phyloP scores from a whole-genome alignment of 2,113 vertebrate genomes.

The Petrocephalus microphthalmus region DNA sequence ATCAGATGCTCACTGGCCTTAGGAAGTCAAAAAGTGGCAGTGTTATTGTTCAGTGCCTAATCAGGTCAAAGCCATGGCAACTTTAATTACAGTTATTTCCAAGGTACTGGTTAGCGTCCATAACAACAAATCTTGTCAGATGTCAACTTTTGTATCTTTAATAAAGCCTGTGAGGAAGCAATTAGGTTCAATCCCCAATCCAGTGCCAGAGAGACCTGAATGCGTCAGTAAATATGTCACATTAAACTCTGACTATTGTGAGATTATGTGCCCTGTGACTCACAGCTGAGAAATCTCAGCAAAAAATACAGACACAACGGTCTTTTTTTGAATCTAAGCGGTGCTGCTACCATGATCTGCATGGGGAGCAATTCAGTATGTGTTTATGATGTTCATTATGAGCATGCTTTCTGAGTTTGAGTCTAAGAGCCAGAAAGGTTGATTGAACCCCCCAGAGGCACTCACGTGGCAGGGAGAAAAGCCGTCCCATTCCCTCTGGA shows the following conservation, averaged over 20 bases:
- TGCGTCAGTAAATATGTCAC: conserved; percentile 25
- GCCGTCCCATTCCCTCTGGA: background rate
- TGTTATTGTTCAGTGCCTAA: conserved; percentile 70
- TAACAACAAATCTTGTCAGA: conserved; percentile 61
- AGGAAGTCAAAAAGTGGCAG: conserved; percentile 67
- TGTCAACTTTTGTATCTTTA: conserved; percentile 50
- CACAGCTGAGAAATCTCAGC: background rate
- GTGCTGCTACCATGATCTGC: background rate
- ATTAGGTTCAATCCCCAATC: conserved; percentile 25
- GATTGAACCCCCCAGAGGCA: background rate
- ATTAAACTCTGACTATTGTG: conserved; percentile 6
- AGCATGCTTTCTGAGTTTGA: background rate
- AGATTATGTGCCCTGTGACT: conserved; percentile 19
- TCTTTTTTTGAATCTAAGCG: background rate
- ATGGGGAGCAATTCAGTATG: background rate
- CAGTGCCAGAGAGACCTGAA: conserved; percentile 3
- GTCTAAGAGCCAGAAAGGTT: background rate
- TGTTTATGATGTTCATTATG: background rate
- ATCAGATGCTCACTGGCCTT: conserved; percentile 64
- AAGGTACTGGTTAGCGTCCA: conserved; percentile 54
- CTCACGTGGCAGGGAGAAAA: background rate
- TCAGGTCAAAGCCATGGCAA: conserved; percentile 75
- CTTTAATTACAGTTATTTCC: conserved; percentile 78
- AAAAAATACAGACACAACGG: background rate
- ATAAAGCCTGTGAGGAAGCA: conserved; percentile 36